Base-by-base conservation (phyloP, 2,888 invertebrate species). In the Eulithis testata region DNA sequence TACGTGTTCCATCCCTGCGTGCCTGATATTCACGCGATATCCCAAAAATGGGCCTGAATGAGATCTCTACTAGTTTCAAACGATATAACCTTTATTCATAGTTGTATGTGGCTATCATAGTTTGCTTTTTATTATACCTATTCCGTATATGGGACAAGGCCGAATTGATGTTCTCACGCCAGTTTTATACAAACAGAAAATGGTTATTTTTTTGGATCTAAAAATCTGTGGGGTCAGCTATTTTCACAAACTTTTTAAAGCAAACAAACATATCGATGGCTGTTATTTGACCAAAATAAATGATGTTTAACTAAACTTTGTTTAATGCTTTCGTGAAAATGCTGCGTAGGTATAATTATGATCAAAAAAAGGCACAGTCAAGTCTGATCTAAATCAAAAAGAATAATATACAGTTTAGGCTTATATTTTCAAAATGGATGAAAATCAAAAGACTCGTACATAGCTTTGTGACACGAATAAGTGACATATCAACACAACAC, bases 1-100 rank as follows among this genome's bases (percentile, higher is more conserved):
- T 85, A 82, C 75, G 78, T 78, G 69, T 76, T 67, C 74, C 75
- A 76, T 75, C 79, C 77, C 80, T 77, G 60, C 63, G 75, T 71
- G 81, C 75, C 75, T 76, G 76, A 77, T 84, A 81, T 83, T 81
- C 83, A 79, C 76, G 77, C 78, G 76, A 75, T 81, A 80, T 74
- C 74, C 69, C 72, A 67, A 79, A 76, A 79, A 81, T 76, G 76
- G 78, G 73, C 70, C 74, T 72, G 72, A 71, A 76, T 76, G 79
- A 80, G 78, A 84, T 82, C 76, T 75, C 76, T 74, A 74, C 72
- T 77, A 71, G 70, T 77, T 76, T 79, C 75, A 77, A 82, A 79
- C 75, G 78, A 80, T 78, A 75, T 73, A 78, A 73, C 61, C 65
- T 76, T 80, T 83, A 81, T 83, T 83, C 76, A 73, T 71, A 68